Percentiles rank a stretch among this genome's conserved stretches.
phyloP scores from a whole-genome alignment of 1,140 invertebrate species.

The Drosophila punjabiensis region DNA sequence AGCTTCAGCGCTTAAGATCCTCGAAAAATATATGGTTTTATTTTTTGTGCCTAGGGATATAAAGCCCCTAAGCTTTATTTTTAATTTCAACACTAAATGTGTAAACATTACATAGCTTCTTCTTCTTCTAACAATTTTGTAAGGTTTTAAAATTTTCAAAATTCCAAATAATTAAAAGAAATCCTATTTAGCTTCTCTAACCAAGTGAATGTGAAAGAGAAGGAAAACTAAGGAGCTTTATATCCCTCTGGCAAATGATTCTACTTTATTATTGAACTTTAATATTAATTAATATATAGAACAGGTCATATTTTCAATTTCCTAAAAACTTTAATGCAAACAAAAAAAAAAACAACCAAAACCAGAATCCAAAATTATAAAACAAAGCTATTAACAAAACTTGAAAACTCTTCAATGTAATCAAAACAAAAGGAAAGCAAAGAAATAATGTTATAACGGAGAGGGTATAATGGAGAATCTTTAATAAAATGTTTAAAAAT shows the following conservation, averaged over 20 bases:
- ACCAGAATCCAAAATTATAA: slow-evolving; percentile 18
- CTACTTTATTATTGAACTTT: slow-evolving; percentile 22
- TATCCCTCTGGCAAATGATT: slow-evolving; percentile 13
- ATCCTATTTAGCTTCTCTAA: not conserved
- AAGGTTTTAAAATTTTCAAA: not conserved
- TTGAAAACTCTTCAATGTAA: slow-evolving; percentile 42
- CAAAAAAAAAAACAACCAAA: not conserved
- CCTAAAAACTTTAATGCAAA: slow-evolving; percentile 24
- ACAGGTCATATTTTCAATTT: slow-evolving; percentile 39
- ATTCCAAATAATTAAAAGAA: not conserved
- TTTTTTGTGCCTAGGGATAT: slow-evolving; percentile 7
- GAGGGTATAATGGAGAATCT: slow-evolving; percentile 16
- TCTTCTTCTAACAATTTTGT: no score
- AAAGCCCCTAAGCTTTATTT: not conserved
- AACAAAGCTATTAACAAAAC: slow-evolving; percentile 34
- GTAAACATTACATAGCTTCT: no score
- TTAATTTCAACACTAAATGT: not conserved
- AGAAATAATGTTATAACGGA: slow-evolving; percentile 12
- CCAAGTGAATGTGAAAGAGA: slow-evolving; percentile 14
- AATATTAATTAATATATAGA: slow-evolving; percentile 41
- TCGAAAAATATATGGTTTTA: not conserved
- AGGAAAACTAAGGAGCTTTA: slow-evolving; percentile 4
- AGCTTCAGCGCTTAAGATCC: slow-evolving; percentile 41
- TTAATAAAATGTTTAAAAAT: slow-evolving; percentile 22
- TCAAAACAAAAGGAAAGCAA: slow-evolving; percentile 15